Conservation (phyloP, 2,888 invertebrate species). For the Thymelicus sylvestris region DNA sequence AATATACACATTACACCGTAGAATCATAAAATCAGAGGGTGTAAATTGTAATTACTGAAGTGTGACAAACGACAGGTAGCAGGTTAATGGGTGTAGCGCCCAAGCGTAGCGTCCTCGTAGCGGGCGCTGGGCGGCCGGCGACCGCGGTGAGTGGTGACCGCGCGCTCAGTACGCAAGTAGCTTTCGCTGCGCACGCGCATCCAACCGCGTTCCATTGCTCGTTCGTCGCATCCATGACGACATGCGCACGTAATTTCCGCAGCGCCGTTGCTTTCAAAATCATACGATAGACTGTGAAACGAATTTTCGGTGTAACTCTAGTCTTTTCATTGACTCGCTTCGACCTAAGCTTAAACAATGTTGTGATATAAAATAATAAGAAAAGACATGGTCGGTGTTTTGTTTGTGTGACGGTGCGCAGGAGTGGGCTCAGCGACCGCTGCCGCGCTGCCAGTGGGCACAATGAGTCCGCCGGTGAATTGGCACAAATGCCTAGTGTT, state of each 20-base stretch:
- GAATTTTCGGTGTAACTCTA: constrained; percentile 33
- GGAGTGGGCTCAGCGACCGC: constrained; percentile 58
- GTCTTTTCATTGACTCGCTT: constrained; percentile 15
- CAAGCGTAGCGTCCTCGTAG: constrained; percentile 70
- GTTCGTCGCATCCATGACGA: constrained; percentile 56
- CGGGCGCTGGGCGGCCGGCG: constrained; percentile 52
- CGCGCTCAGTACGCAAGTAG: constrained; percentile 67
- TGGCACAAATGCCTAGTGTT: constrained; percentile 83
- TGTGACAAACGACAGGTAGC: constrained; percentile 56
- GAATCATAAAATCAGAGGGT: constrained; percentile 20
- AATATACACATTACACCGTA: too few species aligned
- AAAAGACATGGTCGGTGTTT: constrained; percentile 51
- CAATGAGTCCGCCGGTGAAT: constrained; percentile 80
- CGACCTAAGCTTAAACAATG: constrained; percentile 41
- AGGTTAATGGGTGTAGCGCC: constrained; percentile 70
- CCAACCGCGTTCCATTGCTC: constrained; percentile 41
- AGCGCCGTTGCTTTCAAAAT: constrained; percentile 38
- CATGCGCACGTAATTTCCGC: constrained; percentile 48
- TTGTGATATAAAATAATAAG: constrained; percentile 47
- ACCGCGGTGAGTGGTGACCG: constrained; percentile 42
- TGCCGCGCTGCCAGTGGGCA: constrained; percentile 59
- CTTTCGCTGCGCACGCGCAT: constrained; percentile 77
- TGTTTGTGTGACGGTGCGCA: constrained; percentile 61
- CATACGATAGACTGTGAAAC: constrained; percentile 15
- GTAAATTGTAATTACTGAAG: constrained; percentile 32